Base-by-base conservation (phyloP, 2,888 invertebrate genomes). In the Noctua janthe region DNA sequence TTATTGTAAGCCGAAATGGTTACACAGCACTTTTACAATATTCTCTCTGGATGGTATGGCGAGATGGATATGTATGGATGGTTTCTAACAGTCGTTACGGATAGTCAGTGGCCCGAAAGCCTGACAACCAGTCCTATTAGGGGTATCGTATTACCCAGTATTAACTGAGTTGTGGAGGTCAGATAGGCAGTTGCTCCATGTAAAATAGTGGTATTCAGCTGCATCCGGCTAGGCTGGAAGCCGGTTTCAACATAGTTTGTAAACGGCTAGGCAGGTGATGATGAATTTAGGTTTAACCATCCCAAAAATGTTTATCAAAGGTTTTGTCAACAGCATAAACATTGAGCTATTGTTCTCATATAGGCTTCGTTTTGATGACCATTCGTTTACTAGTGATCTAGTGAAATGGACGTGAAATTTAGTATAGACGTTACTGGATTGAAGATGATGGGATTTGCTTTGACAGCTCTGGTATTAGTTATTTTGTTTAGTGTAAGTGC, bases 381-480 rank as follows among this genome's bases (percentile, higher is more conserved):
- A 87, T 80, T 81, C 67, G 82, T 81, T 81, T 78, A 70, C 83
- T 86, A 71, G 81, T 87, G 83, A 73, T 83, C 72, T 80, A 92
- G 92, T 91, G 92, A 87, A 17, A 94, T 94, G 92, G 92, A 91
- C 78, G 85, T 86, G 23, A 77, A 88, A 49, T 78, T 88, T 56
- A 90, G 82, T 76, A 62, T 90, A 20, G 88, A 92, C 66, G 78
- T 88, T 11, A 87, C 87, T 64, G 87, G 90, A 29, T 81, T 93
- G 59, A 92, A 91, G 85, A 88, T 92, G 86, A 86, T 94, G 80
- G 91, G 94, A 90, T 88, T 92, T 51, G 90, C 91, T 67, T 79
- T 94, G 49, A 89, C 90, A 81, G 89, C 91, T 81, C 83, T 93
- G 92, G 94, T 94, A 91, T 80, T 80, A 85, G 35, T 86, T 62